A percentile compares a stretch with the other conserved stretches of the same genome.
These are phyloP conservation scores for Ceyx melanurus DNA, from an alignment of 2,113 vertebrate genomes.

Conservation along the genomic window DNA sequence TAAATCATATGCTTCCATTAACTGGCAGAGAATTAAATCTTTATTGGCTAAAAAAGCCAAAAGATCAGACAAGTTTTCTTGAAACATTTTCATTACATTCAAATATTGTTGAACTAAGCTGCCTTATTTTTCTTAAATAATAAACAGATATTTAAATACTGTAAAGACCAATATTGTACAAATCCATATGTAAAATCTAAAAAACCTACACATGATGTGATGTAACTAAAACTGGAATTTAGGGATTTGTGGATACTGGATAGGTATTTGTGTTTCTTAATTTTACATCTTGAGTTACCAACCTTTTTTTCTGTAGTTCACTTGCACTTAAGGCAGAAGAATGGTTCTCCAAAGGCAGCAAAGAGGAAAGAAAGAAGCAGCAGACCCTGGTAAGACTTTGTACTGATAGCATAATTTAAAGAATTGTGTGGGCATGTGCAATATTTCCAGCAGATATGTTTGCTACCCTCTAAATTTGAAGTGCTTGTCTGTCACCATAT, in stretches of 20 bases:
- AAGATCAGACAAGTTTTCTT: not conserved
- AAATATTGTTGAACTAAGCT: not conserved
- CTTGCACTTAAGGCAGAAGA: not conserved
- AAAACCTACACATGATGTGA: not conserved
- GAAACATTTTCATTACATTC: not conserved
- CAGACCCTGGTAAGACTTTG: not conserved
- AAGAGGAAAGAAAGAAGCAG: not conserved
- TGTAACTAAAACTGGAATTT: not conserved
- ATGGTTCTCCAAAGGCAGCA: not conserved
- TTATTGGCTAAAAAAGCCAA: not conserved
- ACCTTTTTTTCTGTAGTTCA: not conserved
- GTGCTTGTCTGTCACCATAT: not conserved
- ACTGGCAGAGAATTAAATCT: not conserved
- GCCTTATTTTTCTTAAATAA: not conserved
- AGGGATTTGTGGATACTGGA: no score
- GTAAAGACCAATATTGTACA: not conserved
- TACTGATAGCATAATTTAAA: not conserved
- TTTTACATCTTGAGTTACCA: not conserved
- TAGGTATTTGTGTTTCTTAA: not conserved
- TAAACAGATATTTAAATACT: not conserved
- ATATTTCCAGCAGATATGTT: not conserved
- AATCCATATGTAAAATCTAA: not conserved
- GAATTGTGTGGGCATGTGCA: not conserved
- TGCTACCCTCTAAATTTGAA: not conserved
- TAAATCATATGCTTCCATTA: not conserved